Evolutionary conservation across 2,888 invertebrate genomes (phyloP).

Genomic region (Oscheius sp.): DNA sequence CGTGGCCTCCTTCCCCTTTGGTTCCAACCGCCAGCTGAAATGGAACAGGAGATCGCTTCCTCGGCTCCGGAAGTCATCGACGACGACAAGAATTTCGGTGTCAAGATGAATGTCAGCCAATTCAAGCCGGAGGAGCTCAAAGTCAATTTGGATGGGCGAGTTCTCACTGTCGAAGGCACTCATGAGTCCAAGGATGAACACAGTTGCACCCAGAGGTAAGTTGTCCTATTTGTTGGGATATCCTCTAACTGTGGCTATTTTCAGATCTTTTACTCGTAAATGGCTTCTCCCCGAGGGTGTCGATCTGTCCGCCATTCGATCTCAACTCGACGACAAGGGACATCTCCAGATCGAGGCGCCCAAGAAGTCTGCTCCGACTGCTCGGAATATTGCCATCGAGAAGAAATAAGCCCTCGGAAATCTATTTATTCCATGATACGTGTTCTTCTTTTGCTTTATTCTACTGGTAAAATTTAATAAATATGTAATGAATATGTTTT

Average conservation of each 20-base stretch:
- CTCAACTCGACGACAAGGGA: slow-evolving; percentile 38
- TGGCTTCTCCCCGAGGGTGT: slow-evolving; percentile 44
- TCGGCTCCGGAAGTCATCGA: slow-evolving; percentile 35
- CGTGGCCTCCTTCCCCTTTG: neutral
- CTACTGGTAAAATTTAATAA: no score
- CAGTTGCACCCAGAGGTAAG: slow-evolving; percentile 7
- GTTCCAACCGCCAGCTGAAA: neutral
- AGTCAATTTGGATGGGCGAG: slow-evolving; percentile 47
- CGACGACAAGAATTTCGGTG: slow-evolving; percentile 41
- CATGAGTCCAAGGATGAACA: slow-evolving; percentile 37
- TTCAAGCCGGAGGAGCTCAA: slow-evolving; percentile 55
- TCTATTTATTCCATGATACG: neutral
- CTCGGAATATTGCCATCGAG: slow-evolving; percentile 4
- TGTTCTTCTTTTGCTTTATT: no score
- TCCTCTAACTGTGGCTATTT: neutral
- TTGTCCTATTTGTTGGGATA: neutral
- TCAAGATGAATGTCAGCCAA: slow-evolving; percentile 43
- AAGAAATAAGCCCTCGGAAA: neutral
- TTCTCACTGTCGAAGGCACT: slow-evolving; percentile 46
- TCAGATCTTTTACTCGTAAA: slow-evolving; percentile 50
- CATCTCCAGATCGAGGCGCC: slow-evolving; percentile 45
- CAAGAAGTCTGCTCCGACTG: slow-evolving; percentile 21
- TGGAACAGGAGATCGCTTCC: neutral
- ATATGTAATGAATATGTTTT: no score
- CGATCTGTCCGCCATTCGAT: slow-evolving; percentile 42